phyloP scores from a whole-genome alignment of 2,113 vertebrate species.

The Pseudopodoces humilis region DNA sequence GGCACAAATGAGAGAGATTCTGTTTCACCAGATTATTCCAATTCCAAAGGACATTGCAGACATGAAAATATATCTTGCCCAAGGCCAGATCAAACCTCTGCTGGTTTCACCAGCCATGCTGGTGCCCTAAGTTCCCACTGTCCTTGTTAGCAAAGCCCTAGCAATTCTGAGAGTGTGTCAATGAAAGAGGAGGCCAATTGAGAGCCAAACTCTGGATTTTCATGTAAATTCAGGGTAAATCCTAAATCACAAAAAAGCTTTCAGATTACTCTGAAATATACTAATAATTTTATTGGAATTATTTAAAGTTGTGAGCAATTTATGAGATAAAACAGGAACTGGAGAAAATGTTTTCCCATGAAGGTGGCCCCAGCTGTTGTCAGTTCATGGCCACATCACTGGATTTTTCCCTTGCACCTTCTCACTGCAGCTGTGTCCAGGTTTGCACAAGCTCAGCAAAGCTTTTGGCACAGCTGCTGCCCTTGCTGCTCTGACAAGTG shows the following conservation, averaged over 20 bases:
- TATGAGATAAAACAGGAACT: background rate
- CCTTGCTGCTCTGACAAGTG: background rate
- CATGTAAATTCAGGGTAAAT: background rate
- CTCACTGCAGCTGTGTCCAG: background rate
- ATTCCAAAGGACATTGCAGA: background rate
- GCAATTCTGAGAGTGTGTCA: background rate
- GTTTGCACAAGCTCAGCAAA: background rate
- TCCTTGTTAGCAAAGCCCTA: background rate
- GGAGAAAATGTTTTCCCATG: background rate
- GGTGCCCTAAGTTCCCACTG: fast-evolving
- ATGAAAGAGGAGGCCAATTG: background rate
- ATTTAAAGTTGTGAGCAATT: background rate
- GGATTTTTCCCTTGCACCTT: background rate
- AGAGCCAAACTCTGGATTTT: background rate
- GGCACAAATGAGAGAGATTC: background rate
- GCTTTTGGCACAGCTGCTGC: background rate
- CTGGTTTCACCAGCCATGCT: background rate
- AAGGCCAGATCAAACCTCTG: background rate
- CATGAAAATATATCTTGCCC: background rate
- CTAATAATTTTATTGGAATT: background rate
- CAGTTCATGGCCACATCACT: background rate
- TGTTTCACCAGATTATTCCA: background rate
- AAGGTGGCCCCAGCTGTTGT: background rate
- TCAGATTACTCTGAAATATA: background rate
- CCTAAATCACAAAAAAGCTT: background rate